phyloP scores from a whole-genome alignment of 2,888 invertebrate genomes.

The Halictus ligatus region DNA sequence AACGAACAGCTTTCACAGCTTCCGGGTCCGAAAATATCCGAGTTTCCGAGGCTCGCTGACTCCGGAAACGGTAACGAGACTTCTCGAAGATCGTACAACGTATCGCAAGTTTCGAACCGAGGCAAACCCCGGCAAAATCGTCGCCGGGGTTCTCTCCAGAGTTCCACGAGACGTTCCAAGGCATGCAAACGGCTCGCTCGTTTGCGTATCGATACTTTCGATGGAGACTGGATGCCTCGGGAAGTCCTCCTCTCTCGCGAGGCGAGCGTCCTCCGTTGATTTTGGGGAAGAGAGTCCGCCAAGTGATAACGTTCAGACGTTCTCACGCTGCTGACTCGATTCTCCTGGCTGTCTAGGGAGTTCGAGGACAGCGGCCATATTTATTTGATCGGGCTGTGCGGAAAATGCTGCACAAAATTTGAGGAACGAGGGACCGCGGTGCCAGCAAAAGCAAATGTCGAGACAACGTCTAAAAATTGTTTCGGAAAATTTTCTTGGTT shows the following conservation, averaged over 20 bases:
- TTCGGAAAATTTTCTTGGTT: too few relatives aligned
- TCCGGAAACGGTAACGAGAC: neutral
- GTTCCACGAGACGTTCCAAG: neutral
- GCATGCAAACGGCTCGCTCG: slow-evolving; percentile 18
- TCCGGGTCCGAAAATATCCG: slow-evolving; percentile 22
- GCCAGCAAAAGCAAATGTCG: too few relatives aligned
- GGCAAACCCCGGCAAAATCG: too few relatives aligned
- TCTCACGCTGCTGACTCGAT: neutral
- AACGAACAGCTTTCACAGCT: neutral
- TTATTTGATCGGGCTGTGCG: neutral
- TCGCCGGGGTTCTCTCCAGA: neutral
- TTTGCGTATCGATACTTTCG: slow-evolving; percentile 27
- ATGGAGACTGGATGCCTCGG: neutral
- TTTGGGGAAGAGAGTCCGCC: neutral
- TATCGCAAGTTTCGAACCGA: slow-evolving; percentile 30
- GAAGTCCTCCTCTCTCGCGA: neutral
- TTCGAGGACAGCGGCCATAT: neutral
- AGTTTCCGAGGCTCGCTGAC: slow-evolving; percentile 6
- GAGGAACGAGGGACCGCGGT: too few relatives aligned
- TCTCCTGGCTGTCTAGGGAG: neutral
- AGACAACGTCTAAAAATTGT: too few relatives aligned
- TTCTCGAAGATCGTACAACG: neutral
- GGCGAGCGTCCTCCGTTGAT: neutral
- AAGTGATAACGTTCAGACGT: neutral
- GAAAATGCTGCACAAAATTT: neutral